These are phyloP conservation scores for Macaria notata DNA, from an alignment of 2,888 invertebrate species.

Conservation along the genomic window DNA sequence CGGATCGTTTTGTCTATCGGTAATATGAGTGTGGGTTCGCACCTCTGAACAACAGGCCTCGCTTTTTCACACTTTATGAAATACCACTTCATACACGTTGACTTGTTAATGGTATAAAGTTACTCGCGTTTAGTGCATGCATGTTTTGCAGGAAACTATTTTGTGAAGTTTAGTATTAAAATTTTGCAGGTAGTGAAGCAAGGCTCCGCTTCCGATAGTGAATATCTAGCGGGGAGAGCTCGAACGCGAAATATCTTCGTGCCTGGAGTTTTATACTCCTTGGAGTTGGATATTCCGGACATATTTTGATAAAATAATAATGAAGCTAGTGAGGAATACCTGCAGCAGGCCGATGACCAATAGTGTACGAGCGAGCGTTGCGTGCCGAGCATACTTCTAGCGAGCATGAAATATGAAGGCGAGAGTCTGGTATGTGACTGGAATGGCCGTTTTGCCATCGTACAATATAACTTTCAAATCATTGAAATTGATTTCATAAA, in stretches of 20 bases:
- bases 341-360: constrained; percentile 56
- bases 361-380: constrained; percentile 52
- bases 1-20: constrained; percentile 46
- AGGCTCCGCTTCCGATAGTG: constrained; percentile 1
- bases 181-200: not conserved
- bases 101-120: constrained; percentile 51
- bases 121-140: constrained; percentile 42
- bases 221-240: constrained; percentile 11
- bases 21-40: constrained; percentile 76
- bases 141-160: constrained; percentile 22
- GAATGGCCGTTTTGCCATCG: constrained; percentile 3
- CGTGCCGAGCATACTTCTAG: constrained; percentile 57
- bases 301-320: constrained; percentile 62
- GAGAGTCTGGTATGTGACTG: constrained; percentile 48
- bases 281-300: constrained; percentile 34
- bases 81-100: constrained; percentile 49
- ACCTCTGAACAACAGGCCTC: constrained; percentile 72
- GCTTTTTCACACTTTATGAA: constrained; percentile 71
- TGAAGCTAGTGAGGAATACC: constrained; percentile 62
- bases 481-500: no score
- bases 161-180: constrained; percentile 20
- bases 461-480: constrained; percentile 8
- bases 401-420: constrained; percentile 65
- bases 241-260: constrained; percentile 34
- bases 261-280: constrained; percentile 27